Evolutionary conservation across 2,888 invertebrate genomes (phyloP).

Genomic region (Copidosoma aretas): DNA sequence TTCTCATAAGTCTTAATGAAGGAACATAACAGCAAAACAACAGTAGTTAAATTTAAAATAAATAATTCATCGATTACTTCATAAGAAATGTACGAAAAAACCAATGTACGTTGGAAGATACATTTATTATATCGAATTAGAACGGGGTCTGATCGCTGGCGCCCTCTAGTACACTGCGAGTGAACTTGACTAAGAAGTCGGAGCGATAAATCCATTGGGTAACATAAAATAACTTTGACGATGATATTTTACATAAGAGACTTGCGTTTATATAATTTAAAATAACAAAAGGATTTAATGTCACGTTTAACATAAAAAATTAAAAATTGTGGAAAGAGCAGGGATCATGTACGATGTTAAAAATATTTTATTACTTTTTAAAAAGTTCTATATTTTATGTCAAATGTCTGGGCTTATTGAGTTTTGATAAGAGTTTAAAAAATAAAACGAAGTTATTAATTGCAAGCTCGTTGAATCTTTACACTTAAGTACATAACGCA

Average conservation of each 20-base stretch:
- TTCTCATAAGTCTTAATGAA: background rate
- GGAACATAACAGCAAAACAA: background rate
- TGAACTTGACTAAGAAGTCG: slow-evolving; percentile 1
- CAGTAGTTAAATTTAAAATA: background rate
- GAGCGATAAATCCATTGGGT: slow-evolving; percentile 30
- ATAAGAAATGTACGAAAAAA: background rate
- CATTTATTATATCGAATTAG: background rate
- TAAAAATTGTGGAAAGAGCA: background rate
- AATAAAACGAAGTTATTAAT: too few relatives aligned
- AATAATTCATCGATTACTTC: background rate
- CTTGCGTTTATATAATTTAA: background rate
- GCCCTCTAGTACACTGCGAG: slow-evolving; percentile 11
- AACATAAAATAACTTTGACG: slow-evolving; percentile 17
- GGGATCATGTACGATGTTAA: background rate
- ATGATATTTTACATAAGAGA: background rate
- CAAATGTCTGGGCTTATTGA: background rate
- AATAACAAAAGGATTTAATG: background rate
- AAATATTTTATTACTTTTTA: background rate
- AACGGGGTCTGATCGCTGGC: slow-evolving; percentile 7
- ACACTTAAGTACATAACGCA: too few relatives aligned
- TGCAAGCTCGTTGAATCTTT: too few relatives aligned
- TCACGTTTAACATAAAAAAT: background rate
- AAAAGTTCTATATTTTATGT: background rate
- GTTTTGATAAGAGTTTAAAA: too few relatives aligned
- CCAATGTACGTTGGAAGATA: background rate